Conservation (phyloP, 2,888 invertebrate genomes). For the Cancer borealis region DNA sequence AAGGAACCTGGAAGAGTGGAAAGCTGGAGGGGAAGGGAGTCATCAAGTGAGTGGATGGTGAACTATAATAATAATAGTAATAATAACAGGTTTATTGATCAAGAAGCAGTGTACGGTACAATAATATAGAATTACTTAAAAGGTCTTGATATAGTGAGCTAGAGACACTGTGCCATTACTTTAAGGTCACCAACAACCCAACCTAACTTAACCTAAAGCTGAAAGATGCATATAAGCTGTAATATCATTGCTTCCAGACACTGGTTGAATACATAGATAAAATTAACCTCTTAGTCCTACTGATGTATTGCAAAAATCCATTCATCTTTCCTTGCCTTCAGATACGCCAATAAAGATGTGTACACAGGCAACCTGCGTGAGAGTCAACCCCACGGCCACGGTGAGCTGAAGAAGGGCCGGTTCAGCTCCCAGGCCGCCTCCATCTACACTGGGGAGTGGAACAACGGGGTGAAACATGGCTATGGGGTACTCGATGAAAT, state of each 20-base stretch:
- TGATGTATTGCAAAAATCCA: too few species aligned
- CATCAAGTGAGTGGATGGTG: conserved; percentile 53
- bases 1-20: conserved; percentile 86
- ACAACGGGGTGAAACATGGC: conserved; percentile 87
- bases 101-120: too few species aligned
- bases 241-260: too few species aligned
- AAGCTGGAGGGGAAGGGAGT: conserved; percentile 89
- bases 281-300: too few species aligned
- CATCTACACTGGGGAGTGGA: conserved; percentile 94
- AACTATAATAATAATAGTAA: background rate
- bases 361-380: conserved; percentile 94
- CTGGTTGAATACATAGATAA: too few species aligned
- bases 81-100: background rate
- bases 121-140: too few species aligned
- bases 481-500: conserved; percentile 95
- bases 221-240: too few species aligned
- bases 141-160: too few species aligned
- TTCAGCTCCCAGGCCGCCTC: conserved; percentile 88
- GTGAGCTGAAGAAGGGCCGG: conserved; percentile 89
- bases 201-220: too few species aligned
- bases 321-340: conserved; percentile 74
- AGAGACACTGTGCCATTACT: too few species aligned
- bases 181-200: too few species aligned
- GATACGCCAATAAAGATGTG: conserved; percentile 87
- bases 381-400: conserved; percentile 91